phyloP scores from a whole-genome alignment of 2,888 invertebrate species.

The Caradrina clavipalpis region DNA sequence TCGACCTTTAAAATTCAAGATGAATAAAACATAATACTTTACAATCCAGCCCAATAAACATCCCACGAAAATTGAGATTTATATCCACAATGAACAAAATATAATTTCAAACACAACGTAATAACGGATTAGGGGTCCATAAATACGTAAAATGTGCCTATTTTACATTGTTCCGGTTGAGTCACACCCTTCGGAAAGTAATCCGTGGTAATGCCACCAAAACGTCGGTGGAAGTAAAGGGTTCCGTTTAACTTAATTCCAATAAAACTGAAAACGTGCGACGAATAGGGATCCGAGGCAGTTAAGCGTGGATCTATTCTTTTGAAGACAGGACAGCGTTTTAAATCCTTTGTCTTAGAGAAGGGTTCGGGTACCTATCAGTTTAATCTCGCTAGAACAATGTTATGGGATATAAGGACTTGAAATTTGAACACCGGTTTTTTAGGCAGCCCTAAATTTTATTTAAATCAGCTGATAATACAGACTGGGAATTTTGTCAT shows the following conservation, averaged over 20 bases:
- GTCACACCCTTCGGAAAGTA: conserved; percentile 76
- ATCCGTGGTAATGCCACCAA: conserved; percentile 82
- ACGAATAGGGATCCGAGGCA: conserved; percentile 75
- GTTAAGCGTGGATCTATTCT: conserved; percentile 67
- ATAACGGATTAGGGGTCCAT: conserved; percentile 68
- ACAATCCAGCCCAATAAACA: conserved; percentile 12
- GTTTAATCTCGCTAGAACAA: conserved; percentile 35
- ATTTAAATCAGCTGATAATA: too few relatives aligned
- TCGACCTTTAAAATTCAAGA: conserved; percentile 23
- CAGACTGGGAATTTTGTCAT: background rate
- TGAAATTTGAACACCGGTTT: background rate
- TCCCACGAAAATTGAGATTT: conserved; percentile 47
- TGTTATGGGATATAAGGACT: conserved; percentile 22
- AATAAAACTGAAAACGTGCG: conserved; percentile 87
- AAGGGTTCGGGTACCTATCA: conserved; percentile 43
- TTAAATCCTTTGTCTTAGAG: conserved; percentile 59
- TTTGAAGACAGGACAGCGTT: conserved; percentile 55
- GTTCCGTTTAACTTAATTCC: conserved; percentile 87
- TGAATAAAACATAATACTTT: conserved; percentile 35
- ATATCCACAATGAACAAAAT: conserved; percentile 54
- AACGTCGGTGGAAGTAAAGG: conserved; percentile 84
- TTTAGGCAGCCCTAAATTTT: background rate
- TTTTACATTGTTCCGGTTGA: conserved; percentile 69
- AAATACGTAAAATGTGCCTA: conserved; percentile 66
- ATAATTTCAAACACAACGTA: conserved; percentile 62